Conservation (phyloP, 2,797 vertebrate genomes). For the Semaprochilodus insignis region DNA sequence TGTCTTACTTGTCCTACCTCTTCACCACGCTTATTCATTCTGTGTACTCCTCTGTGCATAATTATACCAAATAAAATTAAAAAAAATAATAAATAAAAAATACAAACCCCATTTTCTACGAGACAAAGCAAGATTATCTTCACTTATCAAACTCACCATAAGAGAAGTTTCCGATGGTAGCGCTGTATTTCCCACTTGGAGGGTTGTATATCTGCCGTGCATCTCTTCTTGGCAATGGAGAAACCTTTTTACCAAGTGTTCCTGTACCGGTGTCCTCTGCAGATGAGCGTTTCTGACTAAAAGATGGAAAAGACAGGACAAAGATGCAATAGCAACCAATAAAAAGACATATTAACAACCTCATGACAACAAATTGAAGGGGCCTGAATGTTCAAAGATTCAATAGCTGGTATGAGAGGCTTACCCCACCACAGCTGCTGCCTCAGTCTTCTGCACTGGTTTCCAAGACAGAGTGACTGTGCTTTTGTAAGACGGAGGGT, state of each 20-base stretch:
- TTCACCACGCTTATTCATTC: too few species aligned
- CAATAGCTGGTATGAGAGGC: neutral
- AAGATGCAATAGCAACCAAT: slow-evolving; percentile 11
- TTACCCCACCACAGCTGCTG: slow-evolving; percentile 77
- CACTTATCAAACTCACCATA: slow-evolving; percentile 82
- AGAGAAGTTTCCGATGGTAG: slow-evolving; percentile 89
- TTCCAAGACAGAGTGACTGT: slow-evolving; percentile 98
- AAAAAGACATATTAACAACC: neutral
- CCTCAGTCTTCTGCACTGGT: slow-evolving; percentile 93
- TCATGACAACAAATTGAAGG: neutral
- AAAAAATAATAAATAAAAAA: too few species aligned
- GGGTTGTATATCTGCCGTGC: slow-evolving; percentile 98
- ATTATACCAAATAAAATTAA: too few species aligned
- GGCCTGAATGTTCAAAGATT: neutral
- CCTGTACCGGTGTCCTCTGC: slow-evolving; percentile 86
- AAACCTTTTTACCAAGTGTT: slow-evolving; percentile 86
- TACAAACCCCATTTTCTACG: too few species aligned
- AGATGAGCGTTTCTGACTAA: slow-evolving; percentile 86
- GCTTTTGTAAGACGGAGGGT: slow-evolving; percentile 98
- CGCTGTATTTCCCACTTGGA: slow-evolving; percentile 97
- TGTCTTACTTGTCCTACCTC: too few species aligned
- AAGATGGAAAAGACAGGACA: slow-evolving; percentile 9
- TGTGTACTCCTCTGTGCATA: too few species aligned
- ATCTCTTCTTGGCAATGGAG: slow-evolving; percentile 89
- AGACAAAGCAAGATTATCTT: too few species aligned